Percentiles rank a stretch among this genome's conserved stretches.
Conservation (phyloP, 2,113 vertebrate species). For the Phoxinus phoxinus region DNA sequence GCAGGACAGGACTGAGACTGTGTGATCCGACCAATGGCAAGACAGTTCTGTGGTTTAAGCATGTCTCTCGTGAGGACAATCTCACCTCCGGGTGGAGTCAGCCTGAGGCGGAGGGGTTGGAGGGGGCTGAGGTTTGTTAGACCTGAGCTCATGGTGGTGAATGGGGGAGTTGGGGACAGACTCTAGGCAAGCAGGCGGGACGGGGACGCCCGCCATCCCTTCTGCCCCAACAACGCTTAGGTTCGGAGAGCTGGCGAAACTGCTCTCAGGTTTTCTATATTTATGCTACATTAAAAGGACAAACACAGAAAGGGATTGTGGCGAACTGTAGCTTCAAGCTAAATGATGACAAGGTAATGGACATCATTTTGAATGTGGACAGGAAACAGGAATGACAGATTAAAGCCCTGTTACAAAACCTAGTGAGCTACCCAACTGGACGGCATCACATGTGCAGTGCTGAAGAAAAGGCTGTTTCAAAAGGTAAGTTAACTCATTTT, state of each 20-base stretch:
- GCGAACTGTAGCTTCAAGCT: slow-evolving; percentile 30
- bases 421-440: not conserved
- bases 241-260: slow-evolving; percentile 71
- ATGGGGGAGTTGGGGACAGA: slow-evolving; percentile 65
- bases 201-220: slow-evolving; percentile 64
- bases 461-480: not conserved
- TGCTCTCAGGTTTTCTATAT: slow-evolving; percentile 69
- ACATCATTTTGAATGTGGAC: slow-evolving; percentile 24
- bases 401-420: slow-evolving; percentile 9
- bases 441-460: not conserved
- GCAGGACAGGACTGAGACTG: slow-evolving; percentile 27
- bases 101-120: slow-evolving; percentile 46
- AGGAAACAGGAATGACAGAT: slow-evolving; percentile 1
- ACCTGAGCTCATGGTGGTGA: slow-evolving; percentile 59
- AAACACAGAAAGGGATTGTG: slow-evolving; percentile 61
- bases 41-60: slow-evolving; percentile 47
- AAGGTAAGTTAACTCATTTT: not conserved
- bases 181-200: slow-evolving; percentile 55
- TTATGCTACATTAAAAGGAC: slow-evolving; percentile 69
- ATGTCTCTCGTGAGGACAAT: slow-evolving; percentile 60
- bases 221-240: slow-evolving; percentile 65
- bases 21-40: slow-evolving; percentile 56
- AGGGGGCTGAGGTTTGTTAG: slow-evolving; percentile 61
- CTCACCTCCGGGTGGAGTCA: slow-evolving; percentile 59
- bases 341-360: slow-evolving; percentile 37